phyloP scores from a whole-genome alignment of 1,140 invertebrate genomes.

The Globodera rostochiensis region DNA sequence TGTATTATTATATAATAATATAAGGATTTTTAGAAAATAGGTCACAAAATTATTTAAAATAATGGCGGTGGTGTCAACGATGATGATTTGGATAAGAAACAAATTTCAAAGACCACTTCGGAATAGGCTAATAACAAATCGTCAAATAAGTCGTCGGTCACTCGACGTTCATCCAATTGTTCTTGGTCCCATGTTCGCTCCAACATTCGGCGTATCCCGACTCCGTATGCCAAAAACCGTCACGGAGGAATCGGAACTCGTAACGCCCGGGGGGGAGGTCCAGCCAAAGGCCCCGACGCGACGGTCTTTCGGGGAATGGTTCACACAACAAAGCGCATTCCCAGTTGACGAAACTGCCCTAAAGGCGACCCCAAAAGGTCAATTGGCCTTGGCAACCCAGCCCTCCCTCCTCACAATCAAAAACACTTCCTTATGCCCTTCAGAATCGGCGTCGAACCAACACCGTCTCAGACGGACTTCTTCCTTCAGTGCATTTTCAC shows the following conservation, averaged over 20 bases:
- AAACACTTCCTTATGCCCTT: constrained; percentile 42
- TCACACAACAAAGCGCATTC: constrained; percentile 54
- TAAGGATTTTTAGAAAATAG: no score
- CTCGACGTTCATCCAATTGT: constrained; percentile 50
- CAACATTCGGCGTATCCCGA: constrained; percentile 34
- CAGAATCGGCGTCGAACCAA: constrained; percentile 36
- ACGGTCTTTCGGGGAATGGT: constrained; percentile 33
- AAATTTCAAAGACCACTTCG: no score
- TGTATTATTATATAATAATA: no score
- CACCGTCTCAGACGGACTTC: constrained; percentile 30
- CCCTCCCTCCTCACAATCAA: constrained; percentile 36
- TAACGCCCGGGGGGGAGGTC: constrained; percentile 52
- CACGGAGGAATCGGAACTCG: constrained; percentile 56
- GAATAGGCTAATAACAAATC: no score
- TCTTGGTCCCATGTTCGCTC: constrained; percentile 49
- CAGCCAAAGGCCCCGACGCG: constrained; percentile 44
- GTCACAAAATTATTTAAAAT: no score
- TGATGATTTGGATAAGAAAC: no score
- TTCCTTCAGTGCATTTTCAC: constrained; percentile 34
- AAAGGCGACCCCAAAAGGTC: constrained; percentile 16
- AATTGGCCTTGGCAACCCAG: constrained; percentile 1
- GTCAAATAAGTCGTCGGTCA: constrained; percentile 12
- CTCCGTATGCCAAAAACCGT: constrained; percentile 55
- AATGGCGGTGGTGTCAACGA: no score
- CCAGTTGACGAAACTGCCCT: constrained; percentile 61